Evolutionary conservation across 2,113 vertebrate genomes (phyloP), one percentile per base, ranked within the genome.

Genomic region (Spea bombifrons): DNA sequence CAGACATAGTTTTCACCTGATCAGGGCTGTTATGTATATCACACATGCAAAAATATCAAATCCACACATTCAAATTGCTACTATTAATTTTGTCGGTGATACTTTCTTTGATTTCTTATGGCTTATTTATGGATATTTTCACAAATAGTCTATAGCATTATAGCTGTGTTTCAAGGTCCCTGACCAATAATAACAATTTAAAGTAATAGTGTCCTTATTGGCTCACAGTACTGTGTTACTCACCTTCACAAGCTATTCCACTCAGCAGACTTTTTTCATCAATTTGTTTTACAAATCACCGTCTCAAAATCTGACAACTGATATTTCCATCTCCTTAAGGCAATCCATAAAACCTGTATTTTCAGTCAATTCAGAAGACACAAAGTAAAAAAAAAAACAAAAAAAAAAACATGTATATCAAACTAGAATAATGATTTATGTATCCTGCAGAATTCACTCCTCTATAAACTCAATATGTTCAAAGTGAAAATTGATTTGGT

Each of bases 161-260:
- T 63, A 79, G 48, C 70, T 48, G 64, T 45, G 76, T 79, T 73
- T 73, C 50, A 55, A 73, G 70, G 70, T 79, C 77, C 77, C 77
- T 79, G 77, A 79, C 77, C 77, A 79, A 79, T 79, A 79, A 79
- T 79, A 79, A 79, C 77, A 79, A 79, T 79, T 79, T 79, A 79
- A 79, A 73, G 77, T 79, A 79, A 79, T 79, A 79, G 73, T 79
- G 71, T 50, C 76, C 77, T 73, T 55, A 55, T 65, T 53, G 66
- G 63, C 72, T 79, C 49, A 63, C 64, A 49, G 63, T 79, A 59
- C 16, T 48, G 47, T 50, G 57, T 70, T 66, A 12, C 17, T 66
- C 77, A 55, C 64, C 73, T 65, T 71, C 77, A 73, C 61, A 44
- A 79, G 77, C 70, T 67, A 73, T 73, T 79, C 70, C 70, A 79